Conservation (phyloP, 2,113 vertebrate species). For the Telmatochromis sp. region DNA sequence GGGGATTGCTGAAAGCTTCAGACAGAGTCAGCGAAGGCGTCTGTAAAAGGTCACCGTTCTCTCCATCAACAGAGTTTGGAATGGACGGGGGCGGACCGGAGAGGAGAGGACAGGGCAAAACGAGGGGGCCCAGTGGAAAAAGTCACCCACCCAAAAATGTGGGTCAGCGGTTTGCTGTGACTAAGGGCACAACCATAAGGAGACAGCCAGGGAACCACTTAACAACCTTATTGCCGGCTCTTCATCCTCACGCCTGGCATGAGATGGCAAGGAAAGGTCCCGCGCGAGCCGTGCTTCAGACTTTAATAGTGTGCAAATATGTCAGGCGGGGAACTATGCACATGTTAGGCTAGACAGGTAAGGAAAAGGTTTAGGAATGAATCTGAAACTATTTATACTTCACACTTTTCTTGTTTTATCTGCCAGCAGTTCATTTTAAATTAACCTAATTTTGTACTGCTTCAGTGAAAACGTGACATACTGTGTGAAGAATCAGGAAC, state of each 20-base stretch:
- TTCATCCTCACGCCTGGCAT: background rate
- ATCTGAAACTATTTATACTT: background rate
- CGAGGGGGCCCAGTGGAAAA: background rate
- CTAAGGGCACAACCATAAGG: background rate
- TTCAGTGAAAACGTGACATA: background rate
- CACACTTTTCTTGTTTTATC: background rate
- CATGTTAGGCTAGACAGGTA: background rate
- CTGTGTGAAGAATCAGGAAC: background rate
- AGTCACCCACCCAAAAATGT: background rate
- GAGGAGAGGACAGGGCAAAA: background rate
- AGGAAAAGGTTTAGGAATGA: background rate
- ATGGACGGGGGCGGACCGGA: background rate
- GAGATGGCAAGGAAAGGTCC: background rate
- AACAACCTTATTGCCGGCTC: background rate
- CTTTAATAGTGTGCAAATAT: background rate
- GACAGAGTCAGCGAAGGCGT: background rate
- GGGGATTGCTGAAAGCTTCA: background rate
- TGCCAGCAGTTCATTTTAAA: background rate
- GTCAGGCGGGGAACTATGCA: background rate
- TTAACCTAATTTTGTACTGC: background rate
- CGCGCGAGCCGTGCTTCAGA: background rate
- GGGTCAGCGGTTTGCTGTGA: constrained; percentile 25
- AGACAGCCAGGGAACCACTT: background rate
- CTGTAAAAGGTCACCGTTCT: constrained; percentile 1
- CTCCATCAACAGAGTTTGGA: background rate